Evolutionary conservation across 2,797 vertebrate genomes (phyloP).

Genomic region (Furcifer pardalis): DNA sequence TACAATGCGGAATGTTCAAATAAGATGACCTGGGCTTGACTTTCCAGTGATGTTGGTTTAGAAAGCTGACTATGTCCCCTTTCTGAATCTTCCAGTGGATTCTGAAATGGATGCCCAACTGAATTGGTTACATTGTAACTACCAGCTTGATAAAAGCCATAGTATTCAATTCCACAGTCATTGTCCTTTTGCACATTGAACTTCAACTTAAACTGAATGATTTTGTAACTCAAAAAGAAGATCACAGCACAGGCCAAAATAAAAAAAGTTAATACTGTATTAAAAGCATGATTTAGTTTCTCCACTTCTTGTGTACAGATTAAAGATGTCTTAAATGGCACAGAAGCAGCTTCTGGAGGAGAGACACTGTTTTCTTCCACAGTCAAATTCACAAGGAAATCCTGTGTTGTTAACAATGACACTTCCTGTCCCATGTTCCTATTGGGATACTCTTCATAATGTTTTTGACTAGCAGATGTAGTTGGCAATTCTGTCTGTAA

Average conservation of each 20-base stretch:
- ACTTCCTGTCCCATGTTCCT: conserved; percentile 47
- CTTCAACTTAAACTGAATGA: conserved; percentile 75
- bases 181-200: conserved; percentile 71
- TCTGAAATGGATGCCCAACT: conserved; percentile 56
- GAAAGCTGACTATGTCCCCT: conserved; percentile 72
- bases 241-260: conserved; percentile 78
- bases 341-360: conserved; percentile 61
- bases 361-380: conserved; percentile 40
- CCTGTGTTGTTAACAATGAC: conserved; percentile 50
- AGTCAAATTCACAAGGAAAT: conserved; percentile 64
- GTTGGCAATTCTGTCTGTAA: conserved; percentile 54
- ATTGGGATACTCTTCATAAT: conserved; percentile 50
- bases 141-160: conserved; percentile 80
- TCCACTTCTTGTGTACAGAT: conserved; percentile 74
- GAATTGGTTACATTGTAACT: conserved; percentile 74
- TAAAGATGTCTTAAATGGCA: conserved; percentile 68
- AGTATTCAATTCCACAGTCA: conserved; percentile 81
- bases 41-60: conserved; percentile 75
- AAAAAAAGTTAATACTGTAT: conserved; percentile 80
- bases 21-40: conserved; percentile 80
- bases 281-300: conserved; percentile 78
- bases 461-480: conserved; percentile 42
- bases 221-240: conserved; percentile 75
- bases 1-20: conserved; percentile 82
- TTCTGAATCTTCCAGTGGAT: conserved; percentile 65